Base-by-base conservation (phyloP, 2,113 vertebrate species). In the Potamarius usumacintae region DNA sequence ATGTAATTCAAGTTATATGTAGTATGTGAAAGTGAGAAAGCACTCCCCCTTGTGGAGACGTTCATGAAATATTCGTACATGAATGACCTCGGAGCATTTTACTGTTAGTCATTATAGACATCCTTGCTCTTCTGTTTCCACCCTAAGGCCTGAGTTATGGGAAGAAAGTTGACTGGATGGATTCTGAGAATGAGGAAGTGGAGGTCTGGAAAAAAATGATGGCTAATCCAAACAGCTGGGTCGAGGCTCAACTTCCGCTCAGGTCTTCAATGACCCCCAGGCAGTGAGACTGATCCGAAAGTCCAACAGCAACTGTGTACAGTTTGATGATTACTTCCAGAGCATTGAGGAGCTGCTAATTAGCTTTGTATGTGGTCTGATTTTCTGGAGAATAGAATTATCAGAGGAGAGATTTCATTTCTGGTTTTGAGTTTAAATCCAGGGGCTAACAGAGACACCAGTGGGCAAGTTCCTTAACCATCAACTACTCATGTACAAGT, bases 101-200 rank as follows among this genome's bases (percentile, higher is more conserved):
- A 17, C 1, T 4, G 14, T 27, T 52, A 5, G 9, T 7, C 5
- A 50, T 50, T 52, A 50, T 14, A 22, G 22, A 52, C 48, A 2
- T 30, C 57, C 12, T 57, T 27, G 14, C 52, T 15, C 14, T 78
- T 30, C 14, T 80, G 8, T 81, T 0, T 86, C 69, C 77, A 53
- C 58, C 17, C 74, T 8, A 82, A 93, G 92, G 92, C 2, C 82
- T 80, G 30, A 93, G 92, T 77, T 93, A 93, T 62, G 92, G 91
- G 17, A 92, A 89, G 74, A 90, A 86, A 62, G 91, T 92, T 25
- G 91, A 93, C 58, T 93, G 92, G 92, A 93, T 93, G 92, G 92
- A 93, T 71, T 92, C 92, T 0, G 60, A 81, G 58, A 83, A 90
- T n/a, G 88, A 91, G 57, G 92, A 93, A 81, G 77, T 90, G 34